phyloP scores from a whole-genome alignment of 2,888 invertebrate genomes.

The Clostera curtula region DNA sequence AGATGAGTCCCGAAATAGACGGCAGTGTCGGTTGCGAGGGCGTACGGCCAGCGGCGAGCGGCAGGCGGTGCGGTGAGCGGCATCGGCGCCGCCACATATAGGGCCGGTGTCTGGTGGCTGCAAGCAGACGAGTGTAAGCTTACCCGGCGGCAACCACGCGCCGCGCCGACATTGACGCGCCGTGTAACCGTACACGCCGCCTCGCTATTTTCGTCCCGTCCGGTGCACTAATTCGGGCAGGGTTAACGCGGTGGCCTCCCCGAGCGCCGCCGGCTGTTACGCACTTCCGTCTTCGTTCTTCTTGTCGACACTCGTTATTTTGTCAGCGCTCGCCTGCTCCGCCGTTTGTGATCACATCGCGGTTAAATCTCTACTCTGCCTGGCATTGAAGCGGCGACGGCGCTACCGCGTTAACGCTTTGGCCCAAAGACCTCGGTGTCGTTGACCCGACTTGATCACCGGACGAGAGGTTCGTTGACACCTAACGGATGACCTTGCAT shows the following conservation, averaged over 20 bases:
- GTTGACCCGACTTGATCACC: conserved; percentile 65
- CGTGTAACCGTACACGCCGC: conserved; percentile 72
- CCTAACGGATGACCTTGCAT: conserved; percentile 66
- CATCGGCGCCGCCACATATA: conserved; percentile 63
- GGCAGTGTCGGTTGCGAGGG: conserved; percentile 48
- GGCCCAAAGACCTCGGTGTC: conserved; percentile 55
- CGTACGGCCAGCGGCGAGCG: conserved; percentile 35
- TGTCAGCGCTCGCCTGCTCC: conserved; percentile 21
- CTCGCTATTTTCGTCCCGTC: conserved; percentile 69
- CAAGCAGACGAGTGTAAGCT: conserved; percentile 64
- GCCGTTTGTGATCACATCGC: conserved; percentile 24
- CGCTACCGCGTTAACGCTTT: conserved; percentile 23
- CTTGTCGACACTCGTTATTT: conserved; percentile 48
- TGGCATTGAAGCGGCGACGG: conserved; percentile 6
- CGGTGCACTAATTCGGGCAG: conserved; percentile 75
- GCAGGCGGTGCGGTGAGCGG: conserved; percentile 30
- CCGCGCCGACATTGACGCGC: conserved; percentile 66
- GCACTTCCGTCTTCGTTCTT: conserved; percentile 65
- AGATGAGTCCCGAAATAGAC: conserved; percentile 65
- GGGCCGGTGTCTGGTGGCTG: conserved; percentile 61
- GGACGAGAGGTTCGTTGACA: conserved; percentile 69
- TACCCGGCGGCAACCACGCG: conserved; percentile 53
- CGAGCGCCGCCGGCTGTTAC: conserved; percentile 49
- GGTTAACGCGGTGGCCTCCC: conserved; percentile 70
- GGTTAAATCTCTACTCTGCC: conserved; percentile 16